A percentile compares a stretch with the other conserved stretches of the same genome.
phyloP scores from a whole-genome alignment of 1,140 invertebrate genomes.

The Brevipalpus yothersi region DNA sequence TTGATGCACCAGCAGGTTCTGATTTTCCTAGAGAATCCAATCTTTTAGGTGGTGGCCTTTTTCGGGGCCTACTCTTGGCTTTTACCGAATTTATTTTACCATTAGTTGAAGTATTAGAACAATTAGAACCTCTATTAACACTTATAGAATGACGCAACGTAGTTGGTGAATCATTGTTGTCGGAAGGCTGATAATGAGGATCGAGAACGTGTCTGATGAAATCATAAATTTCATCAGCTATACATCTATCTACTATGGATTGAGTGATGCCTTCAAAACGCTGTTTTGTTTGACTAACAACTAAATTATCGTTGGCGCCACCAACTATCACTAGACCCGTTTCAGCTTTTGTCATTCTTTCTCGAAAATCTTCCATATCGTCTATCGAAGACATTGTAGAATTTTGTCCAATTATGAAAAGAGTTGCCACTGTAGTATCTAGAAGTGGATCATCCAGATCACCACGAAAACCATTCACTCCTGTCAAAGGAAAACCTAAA shows the following conservation, averaged over 20 bases:
- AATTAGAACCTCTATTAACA: background rate
- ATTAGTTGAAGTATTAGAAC: background rate
- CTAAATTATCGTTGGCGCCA: constrained; percentile 45
- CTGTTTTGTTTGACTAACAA: constrained; percentile 40
- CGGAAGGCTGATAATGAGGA: background rate
- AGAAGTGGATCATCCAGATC: constrained; percentile 47
- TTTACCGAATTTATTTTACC: background rate
- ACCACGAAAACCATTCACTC: constrained; percentile 45
- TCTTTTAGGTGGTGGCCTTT: background rate
- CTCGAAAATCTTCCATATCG: constrained; percentile 46
- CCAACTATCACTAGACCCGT: constrained; percentile 54
- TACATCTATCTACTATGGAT: constrained; percentile 48
- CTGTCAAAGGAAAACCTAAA: constrained; percentile 49
- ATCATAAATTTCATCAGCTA: constrained; percentile 19
- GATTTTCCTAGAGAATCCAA: background rate
- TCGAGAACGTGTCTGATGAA: constrained; percentile 5
- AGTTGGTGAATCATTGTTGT: background rate
- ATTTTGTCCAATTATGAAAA: constrained; percentile 57
- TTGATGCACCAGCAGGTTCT: background rate
- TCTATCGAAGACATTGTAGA: constrained; percentile 34
- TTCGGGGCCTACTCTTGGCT: background rate
- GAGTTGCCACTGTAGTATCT: constrained; percentile 41
- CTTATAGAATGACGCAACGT: background rate
- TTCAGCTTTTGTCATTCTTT: constrained; percentile 39
- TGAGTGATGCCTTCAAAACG: constrained; percentile 48